These are phyloP conservation scores for Anguilla japonica DNA, from an alignment of 2,113 vertebrate species.

Conservation along the genomic window DNA sequence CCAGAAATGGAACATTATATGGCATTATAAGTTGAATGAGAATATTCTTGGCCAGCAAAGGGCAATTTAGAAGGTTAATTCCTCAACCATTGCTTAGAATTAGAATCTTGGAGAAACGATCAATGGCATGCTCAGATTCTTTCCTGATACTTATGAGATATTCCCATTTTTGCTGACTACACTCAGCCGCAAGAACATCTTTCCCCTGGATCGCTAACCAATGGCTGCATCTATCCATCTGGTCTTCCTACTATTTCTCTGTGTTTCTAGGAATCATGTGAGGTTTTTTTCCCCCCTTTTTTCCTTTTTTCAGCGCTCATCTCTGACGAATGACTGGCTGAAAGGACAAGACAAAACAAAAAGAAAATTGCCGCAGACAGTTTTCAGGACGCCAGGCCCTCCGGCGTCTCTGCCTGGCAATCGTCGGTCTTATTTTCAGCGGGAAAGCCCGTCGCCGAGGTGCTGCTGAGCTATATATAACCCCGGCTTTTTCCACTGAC, in stretches of 20 bases:
- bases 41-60: background rate
- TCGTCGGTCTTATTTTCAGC: slow-evolving; percentile 56
- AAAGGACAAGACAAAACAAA: slow-evolving; percentile 58
- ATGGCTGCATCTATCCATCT: background rate
- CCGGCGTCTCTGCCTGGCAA: slow-evolving; percentile 56
- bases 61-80: background rate
- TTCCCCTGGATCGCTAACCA: background rate
- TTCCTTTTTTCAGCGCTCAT: slow-evolving; percentile 35
- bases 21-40: background rate
- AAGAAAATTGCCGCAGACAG: slow-evolving; percentile 47
- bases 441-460: slow-evolving; percentile 63
- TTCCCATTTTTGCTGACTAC: background rate
- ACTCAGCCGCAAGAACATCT: background rate
- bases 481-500: slow-evolving; percentile 55
- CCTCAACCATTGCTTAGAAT: background rate
- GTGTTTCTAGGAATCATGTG: background rate
- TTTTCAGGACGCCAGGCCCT: slow-evolving; percentile 55
- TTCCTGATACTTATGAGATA: background rate
- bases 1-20: background rate
- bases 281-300: slow-evolving; percentile 39
- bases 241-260: background rate
- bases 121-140: background rate
- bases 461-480: slow-evolving; percentile 64
- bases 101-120: background rate
- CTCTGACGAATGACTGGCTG: slow-evolving; percentile 64